A percentile compares a stretch with the other conserved stretches of the same genome.
Conservation (phyloP, 1,140 invertebrate genomes). For the Drosophila novamexicana region DNA sequence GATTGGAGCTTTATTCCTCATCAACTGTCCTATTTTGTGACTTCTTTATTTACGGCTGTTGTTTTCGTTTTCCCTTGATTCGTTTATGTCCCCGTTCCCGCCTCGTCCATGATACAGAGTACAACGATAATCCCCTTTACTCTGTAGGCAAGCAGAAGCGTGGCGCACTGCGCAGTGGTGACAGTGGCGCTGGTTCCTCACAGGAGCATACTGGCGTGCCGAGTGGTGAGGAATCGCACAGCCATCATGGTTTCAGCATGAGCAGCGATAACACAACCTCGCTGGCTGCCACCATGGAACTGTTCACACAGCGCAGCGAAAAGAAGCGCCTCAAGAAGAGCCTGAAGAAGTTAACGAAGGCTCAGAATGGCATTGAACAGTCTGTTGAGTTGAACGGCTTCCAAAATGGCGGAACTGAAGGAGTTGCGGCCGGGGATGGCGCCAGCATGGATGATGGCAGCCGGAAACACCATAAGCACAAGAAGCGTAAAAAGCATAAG, state of each 20-base stretch:
- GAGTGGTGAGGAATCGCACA: conserved; percentile 61
- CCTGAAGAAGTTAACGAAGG: conserved; percentile 87
- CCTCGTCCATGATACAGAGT: conserved; percentile 66
- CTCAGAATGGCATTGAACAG: conserved; percentile 87
- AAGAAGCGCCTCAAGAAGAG: conserved; percentile 90
- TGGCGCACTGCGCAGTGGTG: conserved; percentile 50
- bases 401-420: conserved; percentile 34
- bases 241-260: conserved; percentile 63
- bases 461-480: conserved; percentile 89
- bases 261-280: conserved; percentile 71
- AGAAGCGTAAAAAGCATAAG: conserved; percentile 91
- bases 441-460: conserved; percentile 86
- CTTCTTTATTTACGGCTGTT: conserved; percentile 66
- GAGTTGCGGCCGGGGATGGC: conserved; percentile 29
- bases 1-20: conserved; percentile 5
- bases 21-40: conserved; percentile 12
- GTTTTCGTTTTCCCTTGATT: conserved; percentile 57
- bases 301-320: conserved; percentile 86
- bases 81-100: conserved; percentile 31
- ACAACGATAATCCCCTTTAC: conserved; percentile 84
- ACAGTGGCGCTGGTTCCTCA: conserved; percentile 28
- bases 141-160: conserved; percentile 83
- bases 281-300: conserved; percentile 71
- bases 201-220: conserved; percentile 43
- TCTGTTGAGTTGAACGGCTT: conserved; percentile 59